Evolutionary conservation across 2,888 invertebrate genomes (phyloP).

Genomic region (Athetis lepigone): DNA sequence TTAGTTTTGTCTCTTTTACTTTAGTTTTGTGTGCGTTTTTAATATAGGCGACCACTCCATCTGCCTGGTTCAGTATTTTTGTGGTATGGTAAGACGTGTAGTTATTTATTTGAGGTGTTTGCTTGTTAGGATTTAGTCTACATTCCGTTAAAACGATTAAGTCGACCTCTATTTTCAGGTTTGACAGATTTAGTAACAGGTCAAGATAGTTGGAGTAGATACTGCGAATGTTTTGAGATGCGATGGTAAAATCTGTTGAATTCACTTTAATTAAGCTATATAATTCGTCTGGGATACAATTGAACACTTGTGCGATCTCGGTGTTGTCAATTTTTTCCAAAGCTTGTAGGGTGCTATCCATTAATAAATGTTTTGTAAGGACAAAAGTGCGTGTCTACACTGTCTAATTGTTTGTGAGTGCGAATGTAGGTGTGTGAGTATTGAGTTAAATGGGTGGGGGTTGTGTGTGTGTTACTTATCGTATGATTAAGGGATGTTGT

Average conservation of each 20-base stretch:
- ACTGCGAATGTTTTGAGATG: not conserved
- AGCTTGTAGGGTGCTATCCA: too few relatives aligned
- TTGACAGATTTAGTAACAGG: not conserved
- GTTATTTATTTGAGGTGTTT: not conserved
- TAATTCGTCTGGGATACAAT: not conserved
- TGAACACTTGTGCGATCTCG: too few relatives aligned
- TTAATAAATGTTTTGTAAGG: too few relatives aligned
- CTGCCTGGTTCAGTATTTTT: not conserved
- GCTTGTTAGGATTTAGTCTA: not conserved
- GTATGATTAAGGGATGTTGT: too few relatives aligned
- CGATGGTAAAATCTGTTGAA: not conserved
- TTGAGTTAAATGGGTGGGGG: too few relatives aligned
- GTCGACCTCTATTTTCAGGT: not conserved
- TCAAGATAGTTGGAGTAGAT: not conserved
- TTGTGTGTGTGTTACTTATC: too few relatives aligned
- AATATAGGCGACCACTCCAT: constrained; percentile 3
- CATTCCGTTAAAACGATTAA: not conserved
- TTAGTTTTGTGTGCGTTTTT: not conserved
- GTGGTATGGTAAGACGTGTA: not conserved
- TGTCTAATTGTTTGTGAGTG: too few relatives aligned
- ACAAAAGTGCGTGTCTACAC: too few relatives aligned
- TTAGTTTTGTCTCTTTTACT: not conserved
- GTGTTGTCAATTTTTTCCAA: too few relatives aligned
- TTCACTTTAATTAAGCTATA: not conserved
- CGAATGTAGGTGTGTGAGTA: too few relatives aligned